phyloP scores from a whole-genome alignment of 2,113 vertebrate genomes.

The Pedionomus torquatus region DNA sequence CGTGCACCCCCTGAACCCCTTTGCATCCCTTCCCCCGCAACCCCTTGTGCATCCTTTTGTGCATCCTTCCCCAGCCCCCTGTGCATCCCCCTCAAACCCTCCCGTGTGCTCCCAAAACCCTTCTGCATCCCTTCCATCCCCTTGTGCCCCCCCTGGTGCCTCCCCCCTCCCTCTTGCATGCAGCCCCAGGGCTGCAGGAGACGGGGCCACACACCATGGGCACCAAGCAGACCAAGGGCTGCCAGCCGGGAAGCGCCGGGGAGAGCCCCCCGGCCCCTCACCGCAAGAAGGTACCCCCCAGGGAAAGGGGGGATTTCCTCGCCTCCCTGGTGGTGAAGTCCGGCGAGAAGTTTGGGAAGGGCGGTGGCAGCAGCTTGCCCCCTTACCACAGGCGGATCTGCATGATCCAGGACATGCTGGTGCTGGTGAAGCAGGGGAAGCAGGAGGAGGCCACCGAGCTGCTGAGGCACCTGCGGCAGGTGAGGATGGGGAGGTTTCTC shows the following conservation, averaged over 20 bases:
- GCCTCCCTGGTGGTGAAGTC: conserved; percentile 88
- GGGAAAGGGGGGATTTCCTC: conserved; percentile 84
- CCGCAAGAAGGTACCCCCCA: conserved; percentile 79
- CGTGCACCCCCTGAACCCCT: not conserved
- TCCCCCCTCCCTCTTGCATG: not conserved
- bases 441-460: conserved; percentile 92
- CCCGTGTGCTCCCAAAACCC: not conserved
- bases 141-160: not conserved
- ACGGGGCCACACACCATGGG: conserved; percentile 78
- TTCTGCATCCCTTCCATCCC: not conserved
- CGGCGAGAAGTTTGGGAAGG: conserved; percentile 84
- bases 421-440: conserved; percentile 89
- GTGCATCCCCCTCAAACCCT: not conserved
- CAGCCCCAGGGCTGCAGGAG: not conserved
- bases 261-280: conserved; percentile 75
- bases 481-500: conserved; percentile 52
- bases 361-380: conserved; percentile 76
- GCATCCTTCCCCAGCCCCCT: too few species aligned
- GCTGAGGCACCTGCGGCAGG: conserved; percentile 93
- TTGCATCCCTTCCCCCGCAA: too few species aligned
- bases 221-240: conserved; percentile 90
- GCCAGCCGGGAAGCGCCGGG: conserved; percentile 66
- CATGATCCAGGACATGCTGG: conserved; percentile 97
- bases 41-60: not conserved
- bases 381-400: conserved; percentile 91